Conservation (phyloP, 92 coral and sea anemone species). For the Palythoa caribaeorum region DNA sequence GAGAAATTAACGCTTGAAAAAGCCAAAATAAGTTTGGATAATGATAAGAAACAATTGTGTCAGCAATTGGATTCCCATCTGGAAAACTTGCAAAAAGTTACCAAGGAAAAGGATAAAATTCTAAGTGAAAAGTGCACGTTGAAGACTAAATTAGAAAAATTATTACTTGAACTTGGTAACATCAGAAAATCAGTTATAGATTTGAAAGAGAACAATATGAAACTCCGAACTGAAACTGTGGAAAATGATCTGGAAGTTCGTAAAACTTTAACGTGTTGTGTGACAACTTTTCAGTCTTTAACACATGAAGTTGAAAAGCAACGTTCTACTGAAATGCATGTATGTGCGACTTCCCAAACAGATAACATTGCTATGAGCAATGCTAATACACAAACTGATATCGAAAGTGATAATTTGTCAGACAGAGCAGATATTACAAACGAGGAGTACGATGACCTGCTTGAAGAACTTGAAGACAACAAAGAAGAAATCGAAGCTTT, state of each 20-base stretch:
- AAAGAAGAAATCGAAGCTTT: constrained; percentile 55
- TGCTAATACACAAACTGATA: constrained; percentile 48
- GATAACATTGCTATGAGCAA: neutral
- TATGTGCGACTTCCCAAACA: constrained; percentile 16
- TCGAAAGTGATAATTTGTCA: neutral
- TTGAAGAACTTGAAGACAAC: constrained; percentile 73
- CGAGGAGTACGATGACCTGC: constrained; percentile 57
- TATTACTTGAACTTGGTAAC: constrained; percentile 63
- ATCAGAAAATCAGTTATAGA: constrained; percentile 65
- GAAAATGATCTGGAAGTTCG: constrained; percentile 64
- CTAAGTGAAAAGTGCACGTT: constrained; percentile 48
- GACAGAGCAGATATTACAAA: constrained; percentile 59
- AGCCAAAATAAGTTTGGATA: constrained; percentile 54
- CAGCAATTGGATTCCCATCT: constrained; percentile 57
- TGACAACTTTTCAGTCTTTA: constrained; percentile 66
- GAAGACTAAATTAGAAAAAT: constrained; percentile 49
- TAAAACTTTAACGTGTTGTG: constrained; percentile 63
- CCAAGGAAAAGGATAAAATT: constrained; percentile 62
- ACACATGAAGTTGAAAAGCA: constrained; percentile 27
- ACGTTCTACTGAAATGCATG: constrained; percentile 1
- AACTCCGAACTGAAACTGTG: constrained; percentile 64
- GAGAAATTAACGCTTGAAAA: constrained; percentile 63
- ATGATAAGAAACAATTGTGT: constrained; percentile 55
- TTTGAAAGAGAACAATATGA: constrained; percentile 64
- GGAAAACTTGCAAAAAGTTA: constrained; percentile 60